A percentile compares a stretch with the other conserved stretches of the same genome.
Conservation (phyloP, 2,113 vertebrate species). For the Zosterops borbonicus region DNA sequence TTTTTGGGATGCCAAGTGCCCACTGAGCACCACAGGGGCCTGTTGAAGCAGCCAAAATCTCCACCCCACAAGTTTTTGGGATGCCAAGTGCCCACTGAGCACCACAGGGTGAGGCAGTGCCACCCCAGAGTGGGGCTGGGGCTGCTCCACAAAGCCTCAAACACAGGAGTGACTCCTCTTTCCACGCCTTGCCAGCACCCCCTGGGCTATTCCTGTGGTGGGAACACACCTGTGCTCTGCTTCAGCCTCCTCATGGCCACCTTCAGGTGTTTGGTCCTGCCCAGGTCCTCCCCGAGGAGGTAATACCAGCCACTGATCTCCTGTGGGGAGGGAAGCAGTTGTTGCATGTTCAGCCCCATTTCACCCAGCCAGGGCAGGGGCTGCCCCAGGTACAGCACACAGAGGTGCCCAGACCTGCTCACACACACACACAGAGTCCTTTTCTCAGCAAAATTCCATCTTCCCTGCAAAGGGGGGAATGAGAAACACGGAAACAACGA, state of each 20-base stretch:
- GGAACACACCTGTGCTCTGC: constrained; percentile 48
- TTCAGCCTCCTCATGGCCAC: constrained; percentile 72
- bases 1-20: not conserved
- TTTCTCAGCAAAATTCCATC: not conserved
- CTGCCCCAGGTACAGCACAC: not conserved
- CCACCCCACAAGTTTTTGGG: not conserved
- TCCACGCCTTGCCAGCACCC: not conserved
- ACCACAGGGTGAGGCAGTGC: not conserved
- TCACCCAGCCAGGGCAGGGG: not conserved
- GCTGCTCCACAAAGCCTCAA: not conserved
- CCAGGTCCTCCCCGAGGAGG: constrained; percentile 83
- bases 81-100: not conserved
- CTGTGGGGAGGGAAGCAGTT: constrained; percentile 53
- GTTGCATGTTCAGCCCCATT: not conserved
- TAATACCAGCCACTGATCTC: constrained; percentile 90
- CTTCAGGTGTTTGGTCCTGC: constrained; percentile 88
- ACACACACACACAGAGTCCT: not conserved
- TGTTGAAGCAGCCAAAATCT: not conserved
- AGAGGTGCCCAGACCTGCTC: not conserved
- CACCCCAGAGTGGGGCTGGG: not conserved
- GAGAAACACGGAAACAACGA: not conserved
- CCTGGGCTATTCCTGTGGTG: not conserved
- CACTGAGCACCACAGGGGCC: not conserved
- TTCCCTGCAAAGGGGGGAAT: not conserved
- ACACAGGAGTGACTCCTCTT: not conserved